Evolutionary conservation across 2,888 invertebrate species (phyloP), one percentile per base, ranked within the genome.

Genomic region (Gonocerus acuteangulatus): DNA sequence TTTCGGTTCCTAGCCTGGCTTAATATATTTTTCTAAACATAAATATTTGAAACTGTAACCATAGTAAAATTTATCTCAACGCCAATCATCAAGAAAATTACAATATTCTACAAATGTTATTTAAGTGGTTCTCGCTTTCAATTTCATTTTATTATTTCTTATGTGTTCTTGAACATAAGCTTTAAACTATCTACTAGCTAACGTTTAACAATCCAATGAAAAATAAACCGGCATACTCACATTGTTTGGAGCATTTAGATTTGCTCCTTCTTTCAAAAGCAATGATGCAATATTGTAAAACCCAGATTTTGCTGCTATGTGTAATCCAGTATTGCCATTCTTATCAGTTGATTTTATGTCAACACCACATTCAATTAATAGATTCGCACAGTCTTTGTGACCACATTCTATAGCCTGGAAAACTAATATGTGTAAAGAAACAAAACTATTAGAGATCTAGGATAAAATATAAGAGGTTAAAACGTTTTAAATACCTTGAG

Each of bases 361-460:
- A 4, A 67, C 69, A 9, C 70, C 70, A 44, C 68, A 67, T 48
- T 71, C 71, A 23, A 71, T 61, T 60, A 71, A 65, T 44, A 70
- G 47, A 42, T 67, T 66, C 6, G 69, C 66, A 61, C 69, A 68
- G 59, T 71, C 71, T 60, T 70, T 71, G 34, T 70, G 68, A 3
- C 70, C 70, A 63, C 71, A 70, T 63, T 71, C 71, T n/a, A 71
- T 66, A 27, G 71, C 70, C 70, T 71, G 62, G 2, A 67, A 66
- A n/a, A 39, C 4, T 39, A 13, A 39, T 9, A n/a, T 9, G 15
- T 39, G 39, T 27, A 27, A 34, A n/a, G n/a, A 18, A 52, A 15
- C 2, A 7, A 52, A 32, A 52, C 9, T 6, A 27, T 27, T n/a
- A n/a, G n/a, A n/a, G n/a, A n/a, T n/a, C n/a, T n/a, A 34, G n/a